Conservation (phyloP, 2,113 vertebrate species). For the Eurystomus gularis region DNA sequence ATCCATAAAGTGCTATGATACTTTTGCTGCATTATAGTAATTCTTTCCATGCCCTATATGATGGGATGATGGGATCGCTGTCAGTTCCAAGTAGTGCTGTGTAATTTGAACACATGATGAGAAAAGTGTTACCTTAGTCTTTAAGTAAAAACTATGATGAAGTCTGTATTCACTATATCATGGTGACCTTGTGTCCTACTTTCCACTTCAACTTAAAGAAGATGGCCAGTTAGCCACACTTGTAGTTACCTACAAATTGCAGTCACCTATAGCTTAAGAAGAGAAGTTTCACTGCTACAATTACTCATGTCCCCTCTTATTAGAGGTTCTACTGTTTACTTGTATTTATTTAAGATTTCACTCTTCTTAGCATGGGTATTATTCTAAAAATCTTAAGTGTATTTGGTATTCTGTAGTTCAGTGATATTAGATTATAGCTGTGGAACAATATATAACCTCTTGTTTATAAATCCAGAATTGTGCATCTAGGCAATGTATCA, state of each 20-base stretch:
- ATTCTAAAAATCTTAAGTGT: not conserved
- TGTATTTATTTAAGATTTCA: not conserved
- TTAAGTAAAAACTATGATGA: not conserved
- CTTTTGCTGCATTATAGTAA: not conserved
- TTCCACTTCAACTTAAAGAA: not conserved
- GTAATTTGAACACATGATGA: not conserved
- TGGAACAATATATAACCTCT: constrained; percentile 46
- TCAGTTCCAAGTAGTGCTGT: not conserved
- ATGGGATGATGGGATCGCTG: not conserved
- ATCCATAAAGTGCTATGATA: not conserved
- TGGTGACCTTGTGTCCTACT: not conserved
- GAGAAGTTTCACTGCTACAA: not conserved
- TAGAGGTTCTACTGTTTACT: not conserved
- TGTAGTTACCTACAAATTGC: not conserved
- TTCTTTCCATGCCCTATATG: not conserved
- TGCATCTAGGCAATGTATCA: constrained; percentile 63
- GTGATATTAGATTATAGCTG: constrained; percentile 46
- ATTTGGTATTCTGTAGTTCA: not conserved
- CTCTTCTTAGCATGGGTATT: constrained; percentile 5
- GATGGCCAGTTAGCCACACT: not conserved
- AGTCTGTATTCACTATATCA: not conserved
- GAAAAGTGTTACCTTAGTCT: not conserved
- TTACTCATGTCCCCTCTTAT: not conserved
- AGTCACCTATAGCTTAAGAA: not conserved
- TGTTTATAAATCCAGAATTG: constrained; percentile 55